Conservation (phyloP, 2,113 vertebrate genomes). For the Cervus canadensis region DNA sequence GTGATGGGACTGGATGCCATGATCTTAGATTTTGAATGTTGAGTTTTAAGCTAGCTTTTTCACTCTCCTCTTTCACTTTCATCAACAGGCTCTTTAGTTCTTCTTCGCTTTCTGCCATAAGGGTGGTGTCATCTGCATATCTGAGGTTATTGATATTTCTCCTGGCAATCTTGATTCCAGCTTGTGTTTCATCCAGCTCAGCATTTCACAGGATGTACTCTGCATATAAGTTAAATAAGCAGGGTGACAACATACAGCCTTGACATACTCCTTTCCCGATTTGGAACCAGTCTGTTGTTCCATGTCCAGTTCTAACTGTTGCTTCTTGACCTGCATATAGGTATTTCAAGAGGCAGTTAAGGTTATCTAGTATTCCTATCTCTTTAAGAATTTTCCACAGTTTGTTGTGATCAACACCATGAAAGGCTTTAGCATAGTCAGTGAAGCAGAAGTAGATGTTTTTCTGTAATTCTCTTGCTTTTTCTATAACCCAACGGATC, state of each 20-base stretch:
- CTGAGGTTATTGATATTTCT: not conserved
- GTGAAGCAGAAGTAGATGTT: not conserved
- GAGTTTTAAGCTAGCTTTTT: not conserved
- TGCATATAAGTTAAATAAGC: not conserved
- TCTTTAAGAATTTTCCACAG: not conserved
- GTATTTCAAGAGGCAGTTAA: not conserved
- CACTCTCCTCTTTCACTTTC: not conserved
- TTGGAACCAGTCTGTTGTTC: not conserved
- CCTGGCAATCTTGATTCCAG: not conserved
- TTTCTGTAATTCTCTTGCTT: not conserved
- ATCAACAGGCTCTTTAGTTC: not conserved
- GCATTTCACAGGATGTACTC: not conserved
- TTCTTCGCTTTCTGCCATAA: not conserved
- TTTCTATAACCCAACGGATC: not conserved
- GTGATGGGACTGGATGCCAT: not conserved
- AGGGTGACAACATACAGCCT: not conserved
- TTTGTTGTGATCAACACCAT: not conserved
- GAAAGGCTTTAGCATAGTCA: not conserved
- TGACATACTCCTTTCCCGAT: not conserved
- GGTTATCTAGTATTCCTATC: not conserved
- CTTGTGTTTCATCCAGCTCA: not conserved
- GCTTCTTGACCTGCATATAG: not conserved
- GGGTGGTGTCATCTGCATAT: not conserved
- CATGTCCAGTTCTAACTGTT: not conserved
- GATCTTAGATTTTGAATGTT: not conserved